A percentile compares a stretch with the other conserved stretches of the same genome.
Evolutionary conservation across 2,113 vertebrate genomes (phyloP).

Genomic region (Rutilus rutilus): DNA sequence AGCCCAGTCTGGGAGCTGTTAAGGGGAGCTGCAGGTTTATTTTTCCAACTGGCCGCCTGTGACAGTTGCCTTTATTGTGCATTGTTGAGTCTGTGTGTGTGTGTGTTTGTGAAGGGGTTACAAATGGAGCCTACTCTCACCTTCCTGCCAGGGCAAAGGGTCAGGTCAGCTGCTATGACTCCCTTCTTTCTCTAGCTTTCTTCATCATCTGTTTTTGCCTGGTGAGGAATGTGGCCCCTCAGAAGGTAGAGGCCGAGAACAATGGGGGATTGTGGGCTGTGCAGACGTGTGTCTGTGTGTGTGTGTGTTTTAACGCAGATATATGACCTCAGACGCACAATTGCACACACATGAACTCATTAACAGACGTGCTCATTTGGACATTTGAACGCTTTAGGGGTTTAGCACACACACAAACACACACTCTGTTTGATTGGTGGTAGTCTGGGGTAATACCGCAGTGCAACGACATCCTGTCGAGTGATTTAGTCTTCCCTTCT

Average conservation of each 20-base stretch:
- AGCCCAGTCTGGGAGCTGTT: slow-evolving; percentile 83
- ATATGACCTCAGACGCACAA: slow-evolving; percentile 40
- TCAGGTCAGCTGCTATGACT: slow-evolving; percentile 64
- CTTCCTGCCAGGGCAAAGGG: slow-evolving; percentile 81
- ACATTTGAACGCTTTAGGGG: slow-evolving; percentile 32
- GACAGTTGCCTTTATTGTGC: slow-evolving; percentile 90
- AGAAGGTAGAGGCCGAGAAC: slow-evolving; percentile 78
- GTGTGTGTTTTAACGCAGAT: slow-evolving; percentile 46
- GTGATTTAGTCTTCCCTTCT: slow-evolving; percentile 68
- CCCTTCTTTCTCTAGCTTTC: slow-evolving; percentile 54
- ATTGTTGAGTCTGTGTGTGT: slow-evolving; percentile 81
- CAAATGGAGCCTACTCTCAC: slow-evolving; percentile 85
- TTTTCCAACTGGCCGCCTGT: slow-evolving; percentile 82
- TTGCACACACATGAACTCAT: slow-evolving; percentile 49
- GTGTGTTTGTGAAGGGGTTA: slow-evolving; percentile 63
- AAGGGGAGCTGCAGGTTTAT: slow-evolving; percentile 81
- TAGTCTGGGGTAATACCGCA: slow-evolving; percentile 50
- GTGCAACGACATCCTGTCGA: slow-evolving; percentile 76
- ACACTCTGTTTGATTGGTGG: slow-evolving; percentile 36
- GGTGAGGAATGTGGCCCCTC: slow-evolving; percentile 82
- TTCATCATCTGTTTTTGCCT: slow-evolving; percentile 77
- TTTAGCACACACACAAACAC: slow-evolving; percentile 47
- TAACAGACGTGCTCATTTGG: slow-evolving; percentile 49
- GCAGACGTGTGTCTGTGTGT: slow-evolving; percentile 49
- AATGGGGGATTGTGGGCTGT: slow-evolving; percentile 74